phyloP scores from a whole-genome alignment of 2,113 vertebrate species.

The Bos javanicus region DNA sequence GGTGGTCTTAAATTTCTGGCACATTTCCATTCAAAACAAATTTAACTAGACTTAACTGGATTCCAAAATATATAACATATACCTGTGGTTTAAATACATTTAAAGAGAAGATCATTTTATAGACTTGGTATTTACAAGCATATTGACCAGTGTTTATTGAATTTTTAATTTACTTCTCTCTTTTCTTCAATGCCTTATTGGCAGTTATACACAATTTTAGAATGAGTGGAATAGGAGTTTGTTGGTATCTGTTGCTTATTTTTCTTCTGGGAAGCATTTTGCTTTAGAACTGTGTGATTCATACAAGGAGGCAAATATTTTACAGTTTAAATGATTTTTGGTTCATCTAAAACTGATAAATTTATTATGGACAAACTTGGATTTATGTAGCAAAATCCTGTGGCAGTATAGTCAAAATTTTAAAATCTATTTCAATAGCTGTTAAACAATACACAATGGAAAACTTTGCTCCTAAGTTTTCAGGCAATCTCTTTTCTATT shows the following conservation, averaged over 20 bases:
- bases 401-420: background rate
- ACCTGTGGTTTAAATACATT: constrained; percentile 78
- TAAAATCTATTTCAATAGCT: constrained; percentile 10
- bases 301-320: constrained; percentile 35
- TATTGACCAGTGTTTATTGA: constrained; percentile 86
- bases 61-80: constrained; percentile 53
- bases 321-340: constrained; percentile 59
- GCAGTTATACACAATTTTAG: constrained; percentile 78
- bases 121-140: constrained; percentile 85
- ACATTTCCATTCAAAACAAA: constrained; percentile 57
- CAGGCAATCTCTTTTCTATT: background rate
- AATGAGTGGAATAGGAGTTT: constrained; percentile 66
- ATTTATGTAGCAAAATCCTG: constrained; percentile 56
- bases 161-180: constrained; percentile 88
- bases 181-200: constrained; percentile 81
- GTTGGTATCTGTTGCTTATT: constrained; percentile 41
- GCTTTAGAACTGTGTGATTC: constrained; percentile 24
- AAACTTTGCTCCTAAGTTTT: constrained; percentile 25
- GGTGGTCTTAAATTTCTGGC: constrained; percentile 37
- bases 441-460: background rate
- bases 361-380: constrained; percentile 61
- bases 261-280: constrained; percentile 62
- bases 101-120: constrained; percentile 84
- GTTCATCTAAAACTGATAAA: constrained; percentile 53
- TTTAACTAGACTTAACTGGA: constrained; percentile 64